Percentiles rank a stretch among this genome's conserved stretches.
These are phyloP conservation scores for Arctopsyche grandis DNA, from an alignment of 1,140 invertebrate species.

Conservation along the genomic window DNA sequence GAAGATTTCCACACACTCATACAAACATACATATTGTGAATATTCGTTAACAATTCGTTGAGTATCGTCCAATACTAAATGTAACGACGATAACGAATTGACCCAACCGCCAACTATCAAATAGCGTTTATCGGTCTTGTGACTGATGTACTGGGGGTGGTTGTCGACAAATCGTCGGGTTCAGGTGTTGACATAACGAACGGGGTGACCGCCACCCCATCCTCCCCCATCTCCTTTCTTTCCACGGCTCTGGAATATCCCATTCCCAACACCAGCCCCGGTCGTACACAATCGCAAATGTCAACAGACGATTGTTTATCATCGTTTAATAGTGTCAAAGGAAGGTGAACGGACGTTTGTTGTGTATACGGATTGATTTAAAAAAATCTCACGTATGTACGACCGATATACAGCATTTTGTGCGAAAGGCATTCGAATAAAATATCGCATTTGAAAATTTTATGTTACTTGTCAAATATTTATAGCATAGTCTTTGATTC, in stretches of 20 bases:
- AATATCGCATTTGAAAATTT: too few species aligned
- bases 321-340: constrained; percentile 32
- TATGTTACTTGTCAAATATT: too few species aligned
- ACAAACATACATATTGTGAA: neutral
- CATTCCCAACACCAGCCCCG: constrained; percentile 8
- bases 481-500: too few species aligned
- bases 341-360: neutral
- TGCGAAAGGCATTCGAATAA: too few species aligned
- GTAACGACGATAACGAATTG: constrained; percentile 21
- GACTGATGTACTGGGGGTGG: neutral
- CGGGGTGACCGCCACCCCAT: neutral
- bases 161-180: constrained; percentile 14
- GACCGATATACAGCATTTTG: too few species aligned
- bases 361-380: too few species aligned
- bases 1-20: neutral
- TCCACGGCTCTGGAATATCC: neutral
- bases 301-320: constrained; percentile 22
- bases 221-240: too few species aligned
- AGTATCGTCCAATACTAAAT: neutral
- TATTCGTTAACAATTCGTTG: neutral
- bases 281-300: constrained; percentile 13
- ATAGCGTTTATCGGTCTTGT: neutral
- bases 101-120: neutral
- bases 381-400: too few species aligned
- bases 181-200: constrained; percentile 37